Evolutionary conservation across 1,140 invertebrate species (phyloP).

Genomic region (Meloidogyne floridensis): DNA sequence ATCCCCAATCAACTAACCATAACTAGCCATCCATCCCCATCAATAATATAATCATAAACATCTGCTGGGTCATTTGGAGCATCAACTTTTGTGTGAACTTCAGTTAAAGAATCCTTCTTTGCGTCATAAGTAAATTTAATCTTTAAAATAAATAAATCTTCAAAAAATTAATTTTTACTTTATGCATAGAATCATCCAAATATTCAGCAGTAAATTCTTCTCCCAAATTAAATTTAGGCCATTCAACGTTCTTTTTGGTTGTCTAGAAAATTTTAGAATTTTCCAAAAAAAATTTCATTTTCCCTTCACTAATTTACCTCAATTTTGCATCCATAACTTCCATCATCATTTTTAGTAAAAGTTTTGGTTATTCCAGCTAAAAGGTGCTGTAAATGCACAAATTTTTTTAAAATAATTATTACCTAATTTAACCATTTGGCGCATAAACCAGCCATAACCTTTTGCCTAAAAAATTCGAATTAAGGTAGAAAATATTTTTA

Average conservation of each 20-base stretch:
- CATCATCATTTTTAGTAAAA: conserved; percentile 42
- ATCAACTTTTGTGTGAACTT: conserved; percentile 42
- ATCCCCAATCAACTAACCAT: conserved; percentile 31
- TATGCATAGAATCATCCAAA: conserved; percentile 44
- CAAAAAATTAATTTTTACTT: conserved; percentile 26
- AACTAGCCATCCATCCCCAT: conserved; percentile 34
- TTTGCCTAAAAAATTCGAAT: conserved; percentile 14
- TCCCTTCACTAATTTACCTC: not conserved
- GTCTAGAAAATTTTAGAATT: conserved; percentile 18
- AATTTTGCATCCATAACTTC: conserved; percentile 41
- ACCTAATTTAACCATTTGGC: conserved; percentile 43
- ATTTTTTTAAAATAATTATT: not conserved
- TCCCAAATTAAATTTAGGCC: conserved; percentile 43
- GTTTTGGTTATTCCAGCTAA: conserved; percentile 39
- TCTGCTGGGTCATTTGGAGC: conserved; percentile 22
- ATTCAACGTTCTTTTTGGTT: conserved; percentile 47
- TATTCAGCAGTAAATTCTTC: conserved; percentile 45
- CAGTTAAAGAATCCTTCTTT: conserved; percentile 30
- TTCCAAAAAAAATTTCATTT: not conserved
- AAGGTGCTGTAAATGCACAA: not conserved
- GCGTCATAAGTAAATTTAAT: conserved; percentile 45
- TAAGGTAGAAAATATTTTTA: conserved; percentile 16
- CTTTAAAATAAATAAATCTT: conserved; percentile 30
- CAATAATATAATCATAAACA: conserved; percentile 41
- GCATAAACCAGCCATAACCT: conserved; percentile 55